Evolutionary conservation across 2,113 vertebrate species (phyloP), one percentile per base, ranked within the genome.

Genomic region (Gobiocypris rarus): DNA sequence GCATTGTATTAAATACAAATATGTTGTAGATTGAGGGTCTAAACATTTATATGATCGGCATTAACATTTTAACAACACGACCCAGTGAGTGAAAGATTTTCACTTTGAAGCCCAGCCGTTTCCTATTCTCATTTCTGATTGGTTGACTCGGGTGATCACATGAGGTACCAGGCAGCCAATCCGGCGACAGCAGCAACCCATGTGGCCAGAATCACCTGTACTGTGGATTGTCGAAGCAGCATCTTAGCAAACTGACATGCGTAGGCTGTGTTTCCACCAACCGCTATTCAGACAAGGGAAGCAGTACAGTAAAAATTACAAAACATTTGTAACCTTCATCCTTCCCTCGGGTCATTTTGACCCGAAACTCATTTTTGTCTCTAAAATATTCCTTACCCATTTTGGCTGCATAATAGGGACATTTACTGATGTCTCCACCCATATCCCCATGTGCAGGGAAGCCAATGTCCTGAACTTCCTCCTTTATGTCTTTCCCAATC

Each of bases 391-490:
- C 24, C 95, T 58, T 90, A 96, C 96, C 96, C 80, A 89, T 94
- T 80, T 94, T 91, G 15, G 93, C 91, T 15, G 94, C 84, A 3
- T 97, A 98, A 92, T 96, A 99, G 0, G 98, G 98, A 86, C 97
- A 99, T 89, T 97, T 98, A 80, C 89, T 94, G 45, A 94, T 58
- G 88, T 99, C 96, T 88, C 97, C 97, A 54, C 94, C 95, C 58
- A 86, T 87, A 14, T 94, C 95, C 0, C 95, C 96, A 0, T 99
- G 97, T 85, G 92, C 71, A 0, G 95, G 92, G 75, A 95, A 31
- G 0, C 92, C 94, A 7, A 93, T 94, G 0, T 95, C 95, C 34
- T 94, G 89, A 43, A 92, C 90, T 13, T 94, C 96, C 69, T 95
- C 95, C 45, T 93, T 56, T 83, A 97, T 91, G 0, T 89, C 90